phyloP scores from a whole-genome alignment of 2,888 invertebrate species.

The Trissonchulus sp. region DNA sequence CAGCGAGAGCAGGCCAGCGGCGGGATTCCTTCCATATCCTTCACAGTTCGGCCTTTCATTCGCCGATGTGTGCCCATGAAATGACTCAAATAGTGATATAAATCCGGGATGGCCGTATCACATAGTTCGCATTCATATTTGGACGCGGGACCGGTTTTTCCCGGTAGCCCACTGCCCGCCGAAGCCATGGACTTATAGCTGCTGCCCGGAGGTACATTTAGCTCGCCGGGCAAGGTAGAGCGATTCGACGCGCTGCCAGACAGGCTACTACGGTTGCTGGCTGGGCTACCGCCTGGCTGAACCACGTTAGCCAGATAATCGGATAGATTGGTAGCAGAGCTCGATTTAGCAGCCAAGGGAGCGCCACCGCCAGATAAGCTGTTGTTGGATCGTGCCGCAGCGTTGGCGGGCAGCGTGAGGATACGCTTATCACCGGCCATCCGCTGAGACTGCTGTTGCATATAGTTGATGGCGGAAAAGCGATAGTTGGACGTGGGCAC shows the following conservation, averaged over 20 bases:
- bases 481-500: background rate
- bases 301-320: background rate
- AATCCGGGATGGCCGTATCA: slow-evolving; percentile 64
- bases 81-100: slow-evolving; percentile 70
- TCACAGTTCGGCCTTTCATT: background rate
- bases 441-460: background rate
- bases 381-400: background rate
- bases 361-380: background rate
- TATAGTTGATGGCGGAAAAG: background rate
- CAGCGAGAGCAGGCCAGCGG: slow-evolving; percentile 93
- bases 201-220: background rate
- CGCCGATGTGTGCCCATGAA: slow-evolving; percentile 55
- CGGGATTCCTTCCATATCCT: slow-evolving; percentile 87
- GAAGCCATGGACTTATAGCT: too few species aligned
- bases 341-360: too few species aligned
- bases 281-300: background rate
- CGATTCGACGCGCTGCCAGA: background rate
- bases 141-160: too few species aligned
- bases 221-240: background rate
- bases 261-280: background rate
- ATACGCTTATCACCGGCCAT: background rate
- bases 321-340: too few species aligned
- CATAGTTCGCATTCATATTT: slow-evolving; percentile 75
- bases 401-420: background rate
- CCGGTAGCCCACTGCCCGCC: background rate